Percentiles rank a stretch among this genome's conserved stretches.
Conservation (phyloP, 1,140 invertebrate genomes). For the Drosophila pseudoobscura region DNA sequence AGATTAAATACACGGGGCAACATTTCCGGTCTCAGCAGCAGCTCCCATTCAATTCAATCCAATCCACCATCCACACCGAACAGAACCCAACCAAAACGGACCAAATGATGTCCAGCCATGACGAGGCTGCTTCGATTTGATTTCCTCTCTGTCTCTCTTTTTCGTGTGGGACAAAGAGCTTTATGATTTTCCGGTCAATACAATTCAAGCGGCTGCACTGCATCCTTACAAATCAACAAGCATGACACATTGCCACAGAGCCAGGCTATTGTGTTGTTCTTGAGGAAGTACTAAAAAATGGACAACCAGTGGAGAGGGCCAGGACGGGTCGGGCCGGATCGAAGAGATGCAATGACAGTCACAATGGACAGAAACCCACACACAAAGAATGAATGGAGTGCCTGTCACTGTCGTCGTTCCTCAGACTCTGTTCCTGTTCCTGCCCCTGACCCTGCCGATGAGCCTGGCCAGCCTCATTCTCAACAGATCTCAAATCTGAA, state of each 20-base stretch:
- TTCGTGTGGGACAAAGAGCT: constrained; percentile 61
- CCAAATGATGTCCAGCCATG: constrained; percentile 51
- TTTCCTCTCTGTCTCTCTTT: constrained; percentile 49
- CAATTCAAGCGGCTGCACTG: constrained; percentile 60
- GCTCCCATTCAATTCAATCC: too few species aligned
- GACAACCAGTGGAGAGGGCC: background rate
- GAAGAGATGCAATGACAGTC: constrained; percentile 41
- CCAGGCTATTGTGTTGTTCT: constrained; percentile 22
- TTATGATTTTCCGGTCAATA: constrained; percentile 81
- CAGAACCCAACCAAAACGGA: background rate
- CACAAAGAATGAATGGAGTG: constrained; percentile 32
- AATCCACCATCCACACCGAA: background rate
- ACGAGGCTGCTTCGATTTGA: constrained; percentile 53
- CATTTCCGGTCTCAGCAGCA: constrained; percentile 54
- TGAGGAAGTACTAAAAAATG: constrained; percentile 62
- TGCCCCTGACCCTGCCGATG: too few species aligned
- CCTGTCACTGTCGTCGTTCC: constrained; percentile 10
- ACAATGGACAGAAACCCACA: constrained; percentile 35
- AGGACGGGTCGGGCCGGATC: background rate
- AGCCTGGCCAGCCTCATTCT: background rate
- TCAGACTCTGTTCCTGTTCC: background rate
- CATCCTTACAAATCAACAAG: constrained; percentile 80
- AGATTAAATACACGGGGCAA: constrained; percentile 67
- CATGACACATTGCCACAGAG: constrained; percentile 68
- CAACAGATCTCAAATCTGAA: constrained; percentile 7